These are phyloP conservation scores for Epicauta chinensis DNA, from an alignment of 1,140 invertebrate genomes.

Conservation along the genomic window DNA sequence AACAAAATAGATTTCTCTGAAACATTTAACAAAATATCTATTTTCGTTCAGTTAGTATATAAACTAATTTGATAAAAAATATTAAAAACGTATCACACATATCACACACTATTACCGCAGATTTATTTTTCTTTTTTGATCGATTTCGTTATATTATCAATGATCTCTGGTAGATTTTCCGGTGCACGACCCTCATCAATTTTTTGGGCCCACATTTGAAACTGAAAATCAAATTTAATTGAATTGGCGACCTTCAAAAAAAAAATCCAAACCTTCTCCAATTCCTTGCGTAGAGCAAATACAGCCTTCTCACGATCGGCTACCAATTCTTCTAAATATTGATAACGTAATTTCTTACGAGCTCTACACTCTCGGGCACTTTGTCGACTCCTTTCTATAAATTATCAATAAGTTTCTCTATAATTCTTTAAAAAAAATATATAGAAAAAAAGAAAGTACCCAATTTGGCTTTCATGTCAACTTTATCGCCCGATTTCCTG, in stretches of 20 bases:
- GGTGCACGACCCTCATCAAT: slow-evolving; percentile 71
- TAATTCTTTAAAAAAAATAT: too few relatives aligned
- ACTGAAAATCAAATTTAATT: slow-evolving; percentile 62
- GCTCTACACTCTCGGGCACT: slow-evolving; percentile 95
- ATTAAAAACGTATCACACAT: too few relatives aligned
- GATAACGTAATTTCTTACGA: slow-evolving; percentile 92
- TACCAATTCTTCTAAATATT: slow-evolving; percentile 95
- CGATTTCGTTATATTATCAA: too few relatives aligned
- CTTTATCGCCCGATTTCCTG: slow-evolving; percentile 79
- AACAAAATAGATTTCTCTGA: too few relatives aligned
- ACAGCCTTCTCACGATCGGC: slow-evolving; percentile 92
- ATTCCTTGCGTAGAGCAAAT: slow-evolving; percentile 77
- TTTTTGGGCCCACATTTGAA: slow-evolving; percentile 71
- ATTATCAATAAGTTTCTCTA: neutral
- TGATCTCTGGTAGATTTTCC: slow-evolving; percentile 41
- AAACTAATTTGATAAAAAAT: too few relatives aligned
- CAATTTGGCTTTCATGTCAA: slow-evolving; percentile 91
- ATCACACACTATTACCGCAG: too few relatives aligned
- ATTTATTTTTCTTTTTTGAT: too few relatives aligned
- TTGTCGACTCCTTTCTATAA: slow-evolving; percentile 87
- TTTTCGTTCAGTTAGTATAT: too few relatives aligned
- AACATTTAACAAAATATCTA: too few relatives aligned
- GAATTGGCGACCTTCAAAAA: too few relatives aligned
- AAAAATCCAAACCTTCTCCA: slow-evolving; percentile 68
- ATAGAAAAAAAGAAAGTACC: slow-evolving; percentile 55